Percentiles rank a stretch among this genome's conserved stretches.
Evolutionary conservation across 2,113 vertebrate species (phyloP).

Genomic region (Felis chaus): DNA sequence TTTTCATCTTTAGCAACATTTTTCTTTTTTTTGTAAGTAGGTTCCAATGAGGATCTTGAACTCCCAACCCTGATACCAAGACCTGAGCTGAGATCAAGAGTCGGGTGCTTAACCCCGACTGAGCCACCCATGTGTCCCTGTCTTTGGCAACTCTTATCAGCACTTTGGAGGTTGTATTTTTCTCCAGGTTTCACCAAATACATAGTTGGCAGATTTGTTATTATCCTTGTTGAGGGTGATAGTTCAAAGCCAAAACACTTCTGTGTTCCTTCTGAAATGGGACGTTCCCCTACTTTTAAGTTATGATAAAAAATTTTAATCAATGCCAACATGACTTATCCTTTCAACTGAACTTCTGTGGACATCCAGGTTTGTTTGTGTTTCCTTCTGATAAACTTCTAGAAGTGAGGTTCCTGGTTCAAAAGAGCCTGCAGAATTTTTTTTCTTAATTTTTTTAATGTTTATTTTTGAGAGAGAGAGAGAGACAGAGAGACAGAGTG

Average conservation of each 20-base stretch:
- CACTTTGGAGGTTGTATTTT: not conserved
- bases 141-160: not conserved
- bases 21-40: not conserved
- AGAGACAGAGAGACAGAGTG: no score
- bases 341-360: conserved; percentile 7
- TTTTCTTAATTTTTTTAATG: no score
- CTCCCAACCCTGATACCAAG: no score
- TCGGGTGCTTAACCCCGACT: no score
- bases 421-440: not conserved
- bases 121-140: no score
- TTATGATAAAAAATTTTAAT: not conserved
- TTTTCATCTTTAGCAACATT: not conserved
- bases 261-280: not conserved
- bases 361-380: not conserved
- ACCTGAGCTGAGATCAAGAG: no score
- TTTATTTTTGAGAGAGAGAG: no score
- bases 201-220: not conserved
- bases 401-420: not conserved
- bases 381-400: conserved; percentile 1
- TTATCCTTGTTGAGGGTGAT: not conserved
- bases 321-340: not conserved
- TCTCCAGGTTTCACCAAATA: not conserved
- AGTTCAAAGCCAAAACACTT: not conserved
- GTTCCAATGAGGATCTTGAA: no score
- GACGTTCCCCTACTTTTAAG: not conserved